Conservation (phyloP, 2,888 invertebrate genomes). For the Entomobrya multifasciata region DNA sequence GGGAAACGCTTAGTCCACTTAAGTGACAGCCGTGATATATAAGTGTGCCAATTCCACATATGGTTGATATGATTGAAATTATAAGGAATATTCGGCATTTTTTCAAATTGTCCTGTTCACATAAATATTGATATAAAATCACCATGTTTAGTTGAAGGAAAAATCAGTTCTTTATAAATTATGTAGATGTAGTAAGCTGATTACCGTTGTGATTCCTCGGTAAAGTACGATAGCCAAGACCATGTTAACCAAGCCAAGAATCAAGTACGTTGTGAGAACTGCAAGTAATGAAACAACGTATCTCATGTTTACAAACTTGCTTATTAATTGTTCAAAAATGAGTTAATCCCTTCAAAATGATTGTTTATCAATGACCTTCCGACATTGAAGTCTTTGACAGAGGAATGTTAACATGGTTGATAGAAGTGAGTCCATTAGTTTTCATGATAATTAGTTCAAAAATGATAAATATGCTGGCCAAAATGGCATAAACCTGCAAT, state of each 20-base stretch:
- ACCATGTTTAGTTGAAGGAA: too few species aligned
- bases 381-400: not conserved
- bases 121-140: too few species aligned
- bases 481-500: constrained; percentile 38
- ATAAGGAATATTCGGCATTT: constrained; percentile 44
- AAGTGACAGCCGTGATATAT: constrained; percentile 53
- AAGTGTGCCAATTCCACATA: constrained; percentile 6
- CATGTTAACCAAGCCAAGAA: constrained; percentile 31
- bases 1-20: not conserved
- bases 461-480: constrained; percentile 6
- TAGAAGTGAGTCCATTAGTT: constrained; percentile 3
- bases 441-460: constrained; percentile 28
- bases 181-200: not conserved
- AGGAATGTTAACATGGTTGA: constrained; percentile 1
- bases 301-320: too few species aligned
- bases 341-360: too few species aligned
- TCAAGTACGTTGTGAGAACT: constrained; percentile 50
- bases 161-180: not conserved
- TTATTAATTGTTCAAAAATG: too few species aligned
- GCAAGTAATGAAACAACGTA: not conserved
- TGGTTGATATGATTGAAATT: constrained; percentile 33
- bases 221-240: constrained; percentile 22
- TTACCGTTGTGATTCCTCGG: constrained; percentile 50
- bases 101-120: constrained; percentile 49
- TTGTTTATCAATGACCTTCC: constrained; percentile 24